Evolutionary conservation across 2,797 vertebrate species (phyloP).

Genomic region (Lycodopsis pacificus): DNA sequence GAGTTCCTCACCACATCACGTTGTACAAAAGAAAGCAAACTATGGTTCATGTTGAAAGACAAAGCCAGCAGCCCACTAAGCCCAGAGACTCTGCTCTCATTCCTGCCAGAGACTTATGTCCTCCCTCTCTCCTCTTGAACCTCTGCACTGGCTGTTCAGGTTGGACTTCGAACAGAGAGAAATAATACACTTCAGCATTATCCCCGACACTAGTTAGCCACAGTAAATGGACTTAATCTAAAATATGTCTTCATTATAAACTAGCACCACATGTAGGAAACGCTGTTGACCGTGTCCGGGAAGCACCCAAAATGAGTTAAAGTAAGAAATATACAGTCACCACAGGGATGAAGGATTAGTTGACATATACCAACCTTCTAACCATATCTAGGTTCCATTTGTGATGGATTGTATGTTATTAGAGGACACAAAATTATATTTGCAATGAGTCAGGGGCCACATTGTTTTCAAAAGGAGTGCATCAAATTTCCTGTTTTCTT

Average conservation of each 20-base stretch:
- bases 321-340: background rate
- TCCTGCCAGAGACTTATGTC: background rate
- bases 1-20: background rate
- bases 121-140: background rate
- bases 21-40: background rate
- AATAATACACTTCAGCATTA: background rate
- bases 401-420: background rate
- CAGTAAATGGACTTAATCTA: too few relatives aligned
- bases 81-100: background rate
- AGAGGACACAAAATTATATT: background rate
- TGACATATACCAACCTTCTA: background rate
- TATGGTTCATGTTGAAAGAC: background rate
- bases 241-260: too few relatives aligned
- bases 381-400: background rate
- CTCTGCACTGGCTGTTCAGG: background rate
- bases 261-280: too few relatives aligned
- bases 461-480: background rate
- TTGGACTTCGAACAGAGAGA: background rate
- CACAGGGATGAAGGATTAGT: background rate
- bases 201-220: background rate
- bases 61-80: background rate
- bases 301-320: background rate
- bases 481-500: background rate
- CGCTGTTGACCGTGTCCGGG: too few relatives aligned
- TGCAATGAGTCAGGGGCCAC: background rate